Conservation (phyloP, 1,140 invertebrate genomes). For the Drosophila grimshawi region DNA sequence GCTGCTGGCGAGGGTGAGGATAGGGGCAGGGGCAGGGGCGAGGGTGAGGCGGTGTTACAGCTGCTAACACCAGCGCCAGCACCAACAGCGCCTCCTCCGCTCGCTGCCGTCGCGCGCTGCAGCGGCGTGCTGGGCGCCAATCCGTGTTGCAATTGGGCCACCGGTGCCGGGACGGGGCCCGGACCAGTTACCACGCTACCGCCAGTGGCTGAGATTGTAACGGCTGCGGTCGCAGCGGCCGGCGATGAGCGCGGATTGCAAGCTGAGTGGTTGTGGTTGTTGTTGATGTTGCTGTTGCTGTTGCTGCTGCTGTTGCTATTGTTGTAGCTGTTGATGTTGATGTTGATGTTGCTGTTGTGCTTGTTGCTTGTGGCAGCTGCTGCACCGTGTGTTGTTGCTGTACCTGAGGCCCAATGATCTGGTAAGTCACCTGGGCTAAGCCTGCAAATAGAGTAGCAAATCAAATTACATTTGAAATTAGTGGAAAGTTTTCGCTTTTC, state of each 20-base stretch:
- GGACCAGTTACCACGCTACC: slow-evolving; percentile 59
- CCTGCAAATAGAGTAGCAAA: slow-evolving; percentile 53
- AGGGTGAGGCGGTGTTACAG: slow-evolving; percentile 37
- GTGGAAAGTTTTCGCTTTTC: slow-evolving; percentile 3
- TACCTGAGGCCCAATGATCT: slow-evolving; percentile 84
- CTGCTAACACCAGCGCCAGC: slow-evolving; percentile 60
- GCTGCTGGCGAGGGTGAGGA: slow-evolving; percentile 57
- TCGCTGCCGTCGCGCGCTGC: slow-evolving; percentile 69
- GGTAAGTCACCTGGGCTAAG: slow-evolving; percentile 85
- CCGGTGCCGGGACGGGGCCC: slow-evolving; percentile 34
- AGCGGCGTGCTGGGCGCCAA: slow-evolving; percentile 70
- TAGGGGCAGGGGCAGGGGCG: slow-evolving; percentile 29
- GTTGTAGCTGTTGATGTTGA: slow-evolving; percentile 43
- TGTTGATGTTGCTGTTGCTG: slow-evolving; percentile 30
- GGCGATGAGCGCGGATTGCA: slow-evolving; percentile 82
- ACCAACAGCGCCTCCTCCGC: slow-evolving; percentile 51
- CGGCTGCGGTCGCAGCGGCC: slow-evolving; percentile 81
- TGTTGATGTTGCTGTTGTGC: slow-evolving; percentile 32
- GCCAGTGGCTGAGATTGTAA: slow-evolving; percentile 72
- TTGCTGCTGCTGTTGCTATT: slow-evolving; percentile 17
- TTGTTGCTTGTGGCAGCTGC: slow-evolving; percentile 34
- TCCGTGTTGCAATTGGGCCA: slow-evolving; percentile 59
- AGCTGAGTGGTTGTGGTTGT: slow-evolving; percentile 64
- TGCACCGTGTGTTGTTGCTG: slow-evolving; percentile 64
- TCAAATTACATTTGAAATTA: slow-evolving; percentile 10